Evolutionary conservation across 2,113 vertebrate species (phyloP).

Genomic region (Bostrychus sinensis): DNA sequence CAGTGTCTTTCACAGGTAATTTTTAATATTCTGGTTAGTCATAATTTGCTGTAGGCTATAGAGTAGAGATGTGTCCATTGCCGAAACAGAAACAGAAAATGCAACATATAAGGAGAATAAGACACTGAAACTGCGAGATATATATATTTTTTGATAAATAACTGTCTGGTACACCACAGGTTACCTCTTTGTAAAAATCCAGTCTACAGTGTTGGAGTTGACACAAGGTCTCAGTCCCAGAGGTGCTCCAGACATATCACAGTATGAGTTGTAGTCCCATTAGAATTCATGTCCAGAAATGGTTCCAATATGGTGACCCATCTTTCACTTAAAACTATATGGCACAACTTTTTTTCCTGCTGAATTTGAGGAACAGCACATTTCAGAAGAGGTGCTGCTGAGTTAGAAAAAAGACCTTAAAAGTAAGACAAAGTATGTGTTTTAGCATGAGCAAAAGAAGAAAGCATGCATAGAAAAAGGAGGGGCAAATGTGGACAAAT

Average conservation of each 20-base stretch:
- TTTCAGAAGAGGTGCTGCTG: no score
- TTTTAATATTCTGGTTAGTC: background rate
- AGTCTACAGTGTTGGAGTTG: background rate
- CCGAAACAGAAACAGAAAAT: background rate
- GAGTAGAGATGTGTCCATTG: background rate
- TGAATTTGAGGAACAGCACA: background rate
- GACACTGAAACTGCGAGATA: no score
- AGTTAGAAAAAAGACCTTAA: no score
- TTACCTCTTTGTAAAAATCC: background rate
- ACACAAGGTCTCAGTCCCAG: slow-evolving; percentile 1
- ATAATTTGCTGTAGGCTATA: background rate
- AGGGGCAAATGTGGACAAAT: no score
- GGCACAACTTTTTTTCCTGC: background rate
- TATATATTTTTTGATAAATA: background rate
- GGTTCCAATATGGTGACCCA: background rate
- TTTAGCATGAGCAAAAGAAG: no score
- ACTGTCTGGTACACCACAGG: background rate
- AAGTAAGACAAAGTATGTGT: no score
- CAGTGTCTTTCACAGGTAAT: no score
- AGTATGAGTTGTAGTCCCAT: slow-evolving; percentile 3
- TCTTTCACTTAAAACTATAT: slow-evolving; percentile 1
- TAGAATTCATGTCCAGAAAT: slow-evolving; percentile 7
- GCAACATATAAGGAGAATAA: background rate
- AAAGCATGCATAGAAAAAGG: no score
- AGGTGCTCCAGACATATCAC: slow-evolving; percentile 1